Base-by-base conservation (phyloP, 1,140 invertebrate species). In the Drosophila repleta region DNA sequence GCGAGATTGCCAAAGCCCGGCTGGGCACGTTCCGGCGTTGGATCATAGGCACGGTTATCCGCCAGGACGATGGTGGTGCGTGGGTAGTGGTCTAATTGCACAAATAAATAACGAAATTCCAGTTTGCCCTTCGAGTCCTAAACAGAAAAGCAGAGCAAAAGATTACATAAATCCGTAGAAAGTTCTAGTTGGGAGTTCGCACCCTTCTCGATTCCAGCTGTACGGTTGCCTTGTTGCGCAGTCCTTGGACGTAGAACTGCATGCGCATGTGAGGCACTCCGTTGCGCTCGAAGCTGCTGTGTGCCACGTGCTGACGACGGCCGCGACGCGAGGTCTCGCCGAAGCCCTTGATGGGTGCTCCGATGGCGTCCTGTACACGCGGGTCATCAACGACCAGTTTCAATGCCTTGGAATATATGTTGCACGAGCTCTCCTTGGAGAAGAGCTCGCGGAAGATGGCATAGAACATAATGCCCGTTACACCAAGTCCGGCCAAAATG, bases 161-260 rank as follows among this genome's bases (percentile, higher is more conserved):
- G 52, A 17, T 32, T 24, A 8, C 2, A 32, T 32, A 21, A 4
- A 55, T 20, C 32, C 1, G 17, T 24, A 1, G 17, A 26, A 41
- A 11, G 18, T n/a, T 41, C 7, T 10, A 32, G 4, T 2, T 32
- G 0, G 0, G 21, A 5, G n/a, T 13, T 6, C 76, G 92, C 93
- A 98, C 97, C 93, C 97, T 94, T 91, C 95, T 94, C 90, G 97
- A 95, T 93, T 98, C 97, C 72, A 98, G 93, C 87, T 97, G 94
- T 6, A 96, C 97, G 56, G 96, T 97, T 7, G 94, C 97, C 78
- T 95, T 95, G 74, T 95, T 95, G 61, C 95, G 93, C 29, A 94
- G 92, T 20, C 97, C 97, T 93, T 97, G 95, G 37, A 98, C 94
- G 90, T 98, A 97, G 92, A 98, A 98, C 90, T 95, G 94, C 95